phyloP scores from a whole-genome alignment of 2,797 vertebrate genomes.

The Darevskia nairensis region DNA sequence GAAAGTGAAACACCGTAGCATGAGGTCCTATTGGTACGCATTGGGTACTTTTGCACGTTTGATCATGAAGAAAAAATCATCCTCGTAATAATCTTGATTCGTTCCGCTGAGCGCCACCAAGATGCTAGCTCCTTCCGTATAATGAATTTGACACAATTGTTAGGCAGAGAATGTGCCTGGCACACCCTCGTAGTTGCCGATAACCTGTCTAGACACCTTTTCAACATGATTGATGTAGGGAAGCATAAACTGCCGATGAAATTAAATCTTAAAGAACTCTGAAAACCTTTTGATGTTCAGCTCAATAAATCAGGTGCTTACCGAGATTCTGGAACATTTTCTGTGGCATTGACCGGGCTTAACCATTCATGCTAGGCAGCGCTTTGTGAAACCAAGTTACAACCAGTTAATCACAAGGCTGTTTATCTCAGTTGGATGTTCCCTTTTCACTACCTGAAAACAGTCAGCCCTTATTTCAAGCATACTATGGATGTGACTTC shows the following conservation, averaged over 20 bases:
- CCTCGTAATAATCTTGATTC: neutral
- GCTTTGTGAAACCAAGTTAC: neutral
- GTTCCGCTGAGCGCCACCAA: neutral
- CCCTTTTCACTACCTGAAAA: no score
- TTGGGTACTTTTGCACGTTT: neutral
- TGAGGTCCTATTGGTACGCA: neutral
- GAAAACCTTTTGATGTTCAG: neutral
- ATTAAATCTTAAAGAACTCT: neutral
- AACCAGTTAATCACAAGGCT: neutral
- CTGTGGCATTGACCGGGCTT: neutral
- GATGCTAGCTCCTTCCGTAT: neutral
- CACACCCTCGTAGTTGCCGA: neutral
- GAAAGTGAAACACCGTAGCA: neutral
- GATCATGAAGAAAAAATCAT: neutral
- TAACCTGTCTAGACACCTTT: slow-evolving; percentile 14
- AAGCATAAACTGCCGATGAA: neutral
- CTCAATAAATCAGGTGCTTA: neutral
- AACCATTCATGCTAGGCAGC: neutral
- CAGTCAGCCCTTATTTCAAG: no score
- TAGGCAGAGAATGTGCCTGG: neutral
- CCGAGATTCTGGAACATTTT: neutral
- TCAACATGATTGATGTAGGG: neutral
- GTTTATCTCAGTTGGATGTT: no score
- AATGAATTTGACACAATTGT: fast-evolving
- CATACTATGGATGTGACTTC: no score